phyloP scores from a whole-genome alignment of 2,888 invertebrate species.

The Cephus pulcher region DNA sequence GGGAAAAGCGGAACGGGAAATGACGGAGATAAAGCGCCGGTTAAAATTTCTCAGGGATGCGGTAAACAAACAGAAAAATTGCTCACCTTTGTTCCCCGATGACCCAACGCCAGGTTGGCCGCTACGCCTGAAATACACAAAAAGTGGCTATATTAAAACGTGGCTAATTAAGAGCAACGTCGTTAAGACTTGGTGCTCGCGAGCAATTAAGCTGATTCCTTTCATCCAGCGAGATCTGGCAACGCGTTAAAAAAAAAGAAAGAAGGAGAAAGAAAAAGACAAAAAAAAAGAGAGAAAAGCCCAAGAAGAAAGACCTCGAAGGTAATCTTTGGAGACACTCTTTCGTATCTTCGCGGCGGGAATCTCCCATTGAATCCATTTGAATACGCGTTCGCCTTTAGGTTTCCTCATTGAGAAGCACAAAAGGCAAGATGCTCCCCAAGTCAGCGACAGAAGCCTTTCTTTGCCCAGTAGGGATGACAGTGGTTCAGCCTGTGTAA shows the following conservation, averaged over 20 bases:
- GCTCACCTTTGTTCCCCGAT: slow-evolving; percentile 53
- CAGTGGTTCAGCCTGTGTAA: not conserved
- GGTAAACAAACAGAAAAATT: slow-evolving; percentile 3
- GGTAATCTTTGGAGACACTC: not conserved
- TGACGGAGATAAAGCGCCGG: not conserved
- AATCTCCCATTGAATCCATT: not conserved
- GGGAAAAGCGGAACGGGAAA: not conserved
- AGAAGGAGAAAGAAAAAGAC: not conserved
- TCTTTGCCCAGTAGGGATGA: not conserved
- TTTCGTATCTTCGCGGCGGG: not conserved
- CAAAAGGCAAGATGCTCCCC: not conserved
- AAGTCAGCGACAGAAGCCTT: not conserved
- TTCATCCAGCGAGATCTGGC: not conserved
- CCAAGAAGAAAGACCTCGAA: not conserved
- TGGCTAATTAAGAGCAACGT: not conserved
- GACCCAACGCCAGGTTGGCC: slow-evolving; percentile 45
- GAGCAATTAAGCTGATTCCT: not conserved
- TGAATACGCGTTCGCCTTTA: not conserved
- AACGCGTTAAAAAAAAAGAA: not conserved
- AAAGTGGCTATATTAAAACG: slow-evolving; percentile 6
- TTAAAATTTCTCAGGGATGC: not conserved
- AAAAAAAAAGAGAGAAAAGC: not conserved
- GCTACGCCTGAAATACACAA: slow-evolving; percentile 50
- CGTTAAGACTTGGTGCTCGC: not conserved
- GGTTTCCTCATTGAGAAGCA: not conserved